Evolutionary conservation across 2,888 invertebrate genomes (phyloP), one percentile per base, ranked within the genome.

Genomic region (Leptopilina myrica): DNA sequence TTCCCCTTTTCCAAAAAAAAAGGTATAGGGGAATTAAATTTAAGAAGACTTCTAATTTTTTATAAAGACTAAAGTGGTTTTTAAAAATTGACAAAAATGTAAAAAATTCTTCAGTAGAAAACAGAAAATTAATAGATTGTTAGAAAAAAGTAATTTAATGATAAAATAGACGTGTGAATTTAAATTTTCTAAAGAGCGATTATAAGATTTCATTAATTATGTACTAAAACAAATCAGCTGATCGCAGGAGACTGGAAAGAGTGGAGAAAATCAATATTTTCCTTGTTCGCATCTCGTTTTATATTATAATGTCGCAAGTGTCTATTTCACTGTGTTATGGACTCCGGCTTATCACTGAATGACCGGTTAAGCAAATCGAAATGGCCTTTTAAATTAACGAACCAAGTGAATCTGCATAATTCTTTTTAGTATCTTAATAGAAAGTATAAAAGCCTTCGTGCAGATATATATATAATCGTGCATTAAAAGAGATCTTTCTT

Each of bases 321-420:
- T 59, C 73, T 73, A 73, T 73, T 73, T 56, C 56, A 56, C 33
- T 33, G 20, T 33, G 56, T 73, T 73, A 73, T 73, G 73, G 56
- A 59, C 56, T 73, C 56, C 11, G 43, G 53, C 69, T 73, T 73
- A 73, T 73, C 73, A 73, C 56, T 33, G 73, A 73, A 73, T 73
- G 73, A 59, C 73, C 73, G 33, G 73, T 73, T 73, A 73, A 73
- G 73, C 73, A 73, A 73, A 73, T 73, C 73, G 56, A 73, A 73
- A 73, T 59, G 56, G 73, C 40, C 73, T 59, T 59, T 73, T 8
- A 56, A 73, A 73, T 56, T 26, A 53, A 56, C 73, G 33, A 56
- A 40, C 53, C 56, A 73, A 73, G 56, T 73, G 73, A 73, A 73
- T 73, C 56, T 73, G 56, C 56, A 59, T 73, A 73, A 73, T 56